A percentile compares a stretch with the other conserved stretches of the same genome.
Conservation (phyloP, 1,140 invertebrate genomes). For the Drosophila willistoni region DNA sequence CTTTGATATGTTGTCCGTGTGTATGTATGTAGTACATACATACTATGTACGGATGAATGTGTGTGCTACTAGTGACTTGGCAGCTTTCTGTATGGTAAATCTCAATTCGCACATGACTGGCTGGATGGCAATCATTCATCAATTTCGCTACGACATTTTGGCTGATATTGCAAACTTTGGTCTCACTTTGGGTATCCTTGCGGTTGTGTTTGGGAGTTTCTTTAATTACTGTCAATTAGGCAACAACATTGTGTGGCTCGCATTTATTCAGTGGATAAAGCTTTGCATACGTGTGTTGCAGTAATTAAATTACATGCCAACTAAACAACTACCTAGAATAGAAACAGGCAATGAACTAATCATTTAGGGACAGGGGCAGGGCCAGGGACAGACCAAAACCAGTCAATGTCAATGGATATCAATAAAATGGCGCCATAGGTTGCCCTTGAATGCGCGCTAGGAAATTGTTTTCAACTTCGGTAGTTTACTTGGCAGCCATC, state of each 20-base stretch:
- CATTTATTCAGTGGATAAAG: constrained; percentile 10
- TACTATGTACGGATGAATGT: no score
- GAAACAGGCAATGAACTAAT: background rate
- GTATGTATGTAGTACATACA: no score
- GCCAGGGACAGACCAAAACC: constrained; percentile 40
- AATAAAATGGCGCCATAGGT: constrained; percentile 64
- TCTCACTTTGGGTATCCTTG: constrained; percentile 1
- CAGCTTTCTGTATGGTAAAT: constrained; percentile 50
- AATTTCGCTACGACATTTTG: constrained; percentile 49
- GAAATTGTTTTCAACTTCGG: constrained; percentile 76
- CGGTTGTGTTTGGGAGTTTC: constrained; percentile 23
- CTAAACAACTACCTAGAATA: constrained; percentile 20
- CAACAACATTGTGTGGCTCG: constrained; percentile 49
- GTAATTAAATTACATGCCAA: constrained; percentile 61
- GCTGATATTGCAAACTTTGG: constrained; percentile 53
- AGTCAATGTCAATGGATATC: constrained; percentile 65
- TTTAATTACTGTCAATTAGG: constrained; percentile 74
- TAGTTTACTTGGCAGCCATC: constrained; percentile 59
- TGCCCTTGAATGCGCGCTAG: constrained; percentile 62
- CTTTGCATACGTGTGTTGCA: constrained; percentile 15
- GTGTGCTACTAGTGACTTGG: constrained; percentile 44
- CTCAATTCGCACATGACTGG: constrained; percentile 49
- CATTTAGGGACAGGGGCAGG: background rate
- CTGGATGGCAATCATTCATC: constrained; percentile 60
- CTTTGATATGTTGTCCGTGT: constrained; percentile 36